Conservation (phyloP, 1,140 invertebrate species). For the Neelides sp. region DNA sequence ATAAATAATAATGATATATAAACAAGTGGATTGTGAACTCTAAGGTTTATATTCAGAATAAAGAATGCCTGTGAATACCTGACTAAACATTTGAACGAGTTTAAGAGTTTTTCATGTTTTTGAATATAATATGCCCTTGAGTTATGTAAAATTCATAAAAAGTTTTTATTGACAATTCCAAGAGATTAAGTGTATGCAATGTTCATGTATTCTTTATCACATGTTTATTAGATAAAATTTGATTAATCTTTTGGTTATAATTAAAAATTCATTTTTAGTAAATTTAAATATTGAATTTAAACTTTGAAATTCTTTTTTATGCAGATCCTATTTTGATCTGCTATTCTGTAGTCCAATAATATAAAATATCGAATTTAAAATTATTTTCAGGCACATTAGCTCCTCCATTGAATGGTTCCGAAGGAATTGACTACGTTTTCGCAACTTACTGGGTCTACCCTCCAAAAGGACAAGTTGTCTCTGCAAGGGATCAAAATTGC, state of each 20-base stretch:
- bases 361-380: too few species aligned
- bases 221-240: not conserved
- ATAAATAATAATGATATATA: too few species aligned
- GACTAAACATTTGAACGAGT: too few species aligned
- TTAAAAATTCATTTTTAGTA: not conserved
- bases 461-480: constrained; percentile 37
- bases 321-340: not conserved
- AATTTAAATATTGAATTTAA: not conserved
- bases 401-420: constrained; percentile 35
- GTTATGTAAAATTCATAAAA: not conserved
- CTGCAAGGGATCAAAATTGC: constrained; percentile 38
- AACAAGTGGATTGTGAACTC: too few species aligned
- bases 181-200: not conserved
- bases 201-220: not conserved
- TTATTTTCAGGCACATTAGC: constrained; percentile 36
- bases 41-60: too few species aligned
- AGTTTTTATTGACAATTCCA: not conserved
- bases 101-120: too few species aligned
- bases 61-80: too few species aligned
- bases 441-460: constrained; percentile 45
- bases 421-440: constrained; percentile 41
- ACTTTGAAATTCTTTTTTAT: not conserved
- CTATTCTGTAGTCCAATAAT: not conserved
- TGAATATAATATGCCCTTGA: too few species aligned
- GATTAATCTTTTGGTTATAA: not conserved